Evolutionary conservation across 2,888 invertebrate species (phyloP).

Genomic region (Noctua janthina): DNA sequence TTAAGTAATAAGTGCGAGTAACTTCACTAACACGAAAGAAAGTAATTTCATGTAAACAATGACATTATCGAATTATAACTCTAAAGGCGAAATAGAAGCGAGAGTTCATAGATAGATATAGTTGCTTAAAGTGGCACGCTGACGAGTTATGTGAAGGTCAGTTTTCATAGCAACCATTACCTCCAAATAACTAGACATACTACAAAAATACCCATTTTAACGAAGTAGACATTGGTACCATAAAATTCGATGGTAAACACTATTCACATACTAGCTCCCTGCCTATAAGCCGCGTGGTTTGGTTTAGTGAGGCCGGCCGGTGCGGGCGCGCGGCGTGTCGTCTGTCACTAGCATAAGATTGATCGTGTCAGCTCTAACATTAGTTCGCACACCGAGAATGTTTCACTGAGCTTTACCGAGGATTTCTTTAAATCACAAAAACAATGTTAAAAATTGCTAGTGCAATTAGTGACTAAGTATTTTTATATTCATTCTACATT

Average conservation of each 20-base stretch:
- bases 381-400: conserved; percentile 34
- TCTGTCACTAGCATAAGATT: conserved; percentile 61
- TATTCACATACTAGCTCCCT: neutral
- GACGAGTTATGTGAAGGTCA: neutral
- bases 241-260: neutral
- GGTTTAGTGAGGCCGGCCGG: conserved; percentile 8
- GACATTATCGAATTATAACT: neutral
- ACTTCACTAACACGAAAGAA: neutral
- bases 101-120: neutral
- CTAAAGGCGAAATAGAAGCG: no score
- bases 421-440: conserved; percentile 27
- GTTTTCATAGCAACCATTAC: neutral
- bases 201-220: neutral
- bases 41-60: neutral
- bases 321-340: conserved; percentile 38
- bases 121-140: neutral
- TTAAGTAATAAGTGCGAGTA: neutral
- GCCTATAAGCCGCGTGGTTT: conserved; percentile 30
- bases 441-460: neutral
- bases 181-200: neutral
- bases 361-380: conserved; percentile 55
- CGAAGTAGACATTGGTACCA: neutral
- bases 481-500: neutral
- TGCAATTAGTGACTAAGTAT: conserved; percentile 4
- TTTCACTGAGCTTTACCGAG: conserved; percentile 4